Evolutionary conservation across 2,113 vertebrate species (phyloP).

Genomic region (Rutilus rutilus): DNA sequence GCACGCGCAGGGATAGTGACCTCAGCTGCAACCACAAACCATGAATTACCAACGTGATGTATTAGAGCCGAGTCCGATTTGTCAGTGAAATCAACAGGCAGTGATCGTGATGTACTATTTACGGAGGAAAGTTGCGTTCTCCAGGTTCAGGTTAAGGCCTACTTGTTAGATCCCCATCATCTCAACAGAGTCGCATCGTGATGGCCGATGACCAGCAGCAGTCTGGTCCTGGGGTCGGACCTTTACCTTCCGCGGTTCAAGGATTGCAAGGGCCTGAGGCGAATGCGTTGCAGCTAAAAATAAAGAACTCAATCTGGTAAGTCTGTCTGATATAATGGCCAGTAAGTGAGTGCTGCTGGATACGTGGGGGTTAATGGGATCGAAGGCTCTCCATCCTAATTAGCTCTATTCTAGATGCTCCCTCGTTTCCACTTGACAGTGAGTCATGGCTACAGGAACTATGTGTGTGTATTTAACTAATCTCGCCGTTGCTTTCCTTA

Average conservation of each 20-base stretch:
- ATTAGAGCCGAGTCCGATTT: conserved; percentile 41
- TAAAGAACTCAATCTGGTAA: conserved; percentile 96
- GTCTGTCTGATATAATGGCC: conserved; percentile 28
- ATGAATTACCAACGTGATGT: conserved; percentile 38
- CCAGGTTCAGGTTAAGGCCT: conserved; percentile 81
- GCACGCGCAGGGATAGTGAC: conserved; percentile 14
- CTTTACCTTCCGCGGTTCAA: conserved; percentile 82
- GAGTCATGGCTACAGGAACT: not conserved
- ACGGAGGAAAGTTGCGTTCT: conserved; percentile 74
- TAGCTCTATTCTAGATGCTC: not conserved
- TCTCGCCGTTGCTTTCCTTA: not conserved
- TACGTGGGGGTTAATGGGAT: not conserved
- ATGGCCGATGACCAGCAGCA: conserved; percentile 86
- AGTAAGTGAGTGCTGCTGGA: not conserved
- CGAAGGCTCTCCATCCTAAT: conserved; percentile 10
- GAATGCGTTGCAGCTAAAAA: conserved; percentile 88
- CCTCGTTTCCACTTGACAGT: not conserved
- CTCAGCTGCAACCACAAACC: not conserved
- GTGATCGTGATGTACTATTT: conserved; percentile 75
- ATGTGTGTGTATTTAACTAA: not conserved
- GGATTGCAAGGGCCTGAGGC: conserved; percentile 88
- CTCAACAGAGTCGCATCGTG: conserved; percentile 68
- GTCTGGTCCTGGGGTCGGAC: conserved; percentile 70
- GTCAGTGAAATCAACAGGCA: conserved; percentile 54
- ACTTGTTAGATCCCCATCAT: conserved; percentile 65